Percentiles rank a stretch among this genome's conserved stretches.
Evolutionary conservation across 1,140 invertebrate genomes (phyloP).

Genomic region (Polypedilum pembai): DNA sequence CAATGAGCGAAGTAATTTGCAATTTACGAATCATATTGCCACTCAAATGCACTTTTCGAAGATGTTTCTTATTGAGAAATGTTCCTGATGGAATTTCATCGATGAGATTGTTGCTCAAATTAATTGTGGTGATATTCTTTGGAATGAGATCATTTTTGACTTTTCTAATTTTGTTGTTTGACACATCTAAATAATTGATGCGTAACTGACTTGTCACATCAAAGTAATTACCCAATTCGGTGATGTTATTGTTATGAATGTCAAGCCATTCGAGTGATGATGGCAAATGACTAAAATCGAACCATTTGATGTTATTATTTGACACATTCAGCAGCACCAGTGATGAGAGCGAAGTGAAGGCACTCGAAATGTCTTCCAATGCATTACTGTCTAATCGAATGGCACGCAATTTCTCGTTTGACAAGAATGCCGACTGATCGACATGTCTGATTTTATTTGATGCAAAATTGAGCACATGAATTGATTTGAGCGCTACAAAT

Average conservation of each 20-base stretch:
- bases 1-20: slow-evolving; percentile 46
- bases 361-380: slow-evolving; percentile 56
- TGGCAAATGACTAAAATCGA: slow-evolving; percentile 60
- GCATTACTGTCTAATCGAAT: slow-evolving; percentile 60
- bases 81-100: slow-evolving; percentile 60
- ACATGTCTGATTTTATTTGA: slow-evolving; percentile 58
- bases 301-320: slow-evolving; percentile 57
- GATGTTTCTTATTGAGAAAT: slow-evolving; percentile 59
- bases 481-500: slow-evolving; percentile 55
- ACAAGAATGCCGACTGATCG: slow-evolving; percentile 56
- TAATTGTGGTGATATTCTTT: slow-evolving; percentile 62
- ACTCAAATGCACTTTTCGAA: slow-evolving; percentile 66
- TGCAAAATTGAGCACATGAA: slow-evolving; percentile 62
- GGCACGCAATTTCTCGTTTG: slow-evolving; percentile 56
- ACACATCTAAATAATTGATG: slow-evolving; percentile 67
- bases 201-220: slow-evolving; percentile 51
- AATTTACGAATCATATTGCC: slow-evolving; percentile 66
- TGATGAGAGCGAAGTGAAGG: slow-evolving; percentile 55
- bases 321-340: slow-evolving; percentile 65
- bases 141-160: slow-evolving; percentile 61
- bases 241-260: slow-evolving; percentile 58
- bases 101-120: slow-evolving; percentile 70
- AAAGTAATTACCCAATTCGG: slow-evolving; percentile 60
- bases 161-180: slow-evolving; percentile 62
- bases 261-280: slow-evolving; percentile 62